phyloP scores from a whole-genome alignment of 2,888 invertebrate species.

The Aphrophora alni region DNA sequence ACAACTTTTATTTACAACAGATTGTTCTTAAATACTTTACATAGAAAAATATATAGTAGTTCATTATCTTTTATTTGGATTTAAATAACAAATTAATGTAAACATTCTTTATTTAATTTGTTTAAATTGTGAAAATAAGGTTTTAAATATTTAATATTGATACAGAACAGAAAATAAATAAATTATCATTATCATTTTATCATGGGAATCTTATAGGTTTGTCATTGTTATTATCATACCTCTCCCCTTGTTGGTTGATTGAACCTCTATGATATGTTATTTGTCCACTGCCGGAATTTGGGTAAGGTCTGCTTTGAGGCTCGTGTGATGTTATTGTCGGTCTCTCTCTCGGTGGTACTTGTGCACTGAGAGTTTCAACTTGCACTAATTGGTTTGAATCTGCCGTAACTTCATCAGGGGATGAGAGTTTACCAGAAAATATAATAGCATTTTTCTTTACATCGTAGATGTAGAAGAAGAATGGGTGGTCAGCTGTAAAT shows the following conservation, averaged over 20 bases:
- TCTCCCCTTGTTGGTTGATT: not conserved
- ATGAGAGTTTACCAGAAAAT: not conserved
- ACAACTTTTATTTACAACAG: no score
- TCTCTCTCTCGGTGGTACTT: conserved; percentile 60
- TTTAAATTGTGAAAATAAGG: not conserved
- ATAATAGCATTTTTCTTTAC: not conserved
- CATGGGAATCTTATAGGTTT: not conserved
- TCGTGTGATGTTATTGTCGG: conserved; percentile 52
- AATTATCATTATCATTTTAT: not conserved
- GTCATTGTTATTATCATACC: not conserved
- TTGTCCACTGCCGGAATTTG: not conserved
- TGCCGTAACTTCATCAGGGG: not conserved
- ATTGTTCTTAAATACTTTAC: no score
- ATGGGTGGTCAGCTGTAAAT: conserved; percentile 66
- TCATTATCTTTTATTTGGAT: not conserved
- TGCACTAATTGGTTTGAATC: conserved; percentile 61
- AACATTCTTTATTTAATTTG: not conserved
- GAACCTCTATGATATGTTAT: not conserved
- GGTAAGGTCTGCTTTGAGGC: not conserved
- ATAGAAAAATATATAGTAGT: no score
- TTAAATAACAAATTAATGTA: not conserved
- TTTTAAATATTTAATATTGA: not conserved
- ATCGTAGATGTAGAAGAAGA: conserved; percentile 69
- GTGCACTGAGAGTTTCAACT: not conserved
- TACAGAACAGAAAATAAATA: not conserved